Percentiles rank a stretch among this genome's conserved stretches.
Evolutionary conservation across 2,888 invertebrate species (phyloP).

Genomic region (Acrobasis suavella): DNA sequence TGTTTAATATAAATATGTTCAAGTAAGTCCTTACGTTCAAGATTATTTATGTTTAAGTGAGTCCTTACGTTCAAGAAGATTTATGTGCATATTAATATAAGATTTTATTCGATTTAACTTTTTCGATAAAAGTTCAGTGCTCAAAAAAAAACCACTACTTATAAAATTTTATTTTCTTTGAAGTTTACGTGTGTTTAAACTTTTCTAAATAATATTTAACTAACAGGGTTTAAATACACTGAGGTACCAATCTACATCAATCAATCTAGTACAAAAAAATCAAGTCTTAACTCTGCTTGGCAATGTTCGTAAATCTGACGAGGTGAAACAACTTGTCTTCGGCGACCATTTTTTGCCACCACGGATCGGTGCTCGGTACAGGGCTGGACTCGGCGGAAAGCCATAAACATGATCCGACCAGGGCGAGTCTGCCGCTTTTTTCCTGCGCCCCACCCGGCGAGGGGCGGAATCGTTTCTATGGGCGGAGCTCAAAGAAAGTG

Average conservation of each 20-base stretch:
- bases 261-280: constrained; percentile 36
- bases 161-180: too few relatives aligned
- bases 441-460: constrained; percentile 62
- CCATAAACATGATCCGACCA: constrained; percentile 80
- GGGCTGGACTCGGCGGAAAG: constrained; percentile 76
- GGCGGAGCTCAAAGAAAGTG: constrained; percentile 52
- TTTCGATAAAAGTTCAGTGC: too few relatives aligned
- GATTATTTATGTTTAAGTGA: too few relatives aligned
- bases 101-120: too few relatives aligned
- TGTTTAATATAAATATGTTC: too few relatives aligned
- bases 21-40: too few relatives aligned
- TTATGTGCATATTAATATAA: too few relatives aligned
- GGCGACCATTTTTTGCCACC: constrained; percentile 78
- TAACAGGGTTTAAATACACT: background rate
- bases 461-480: constrained; percentile 50
- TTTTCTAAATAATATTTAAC: background rate
- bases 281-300: constrained; percentile 54
- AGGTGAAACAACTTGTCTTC: constrained; percentile 79
- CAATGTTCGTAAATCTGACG: constrained; percentile 74
- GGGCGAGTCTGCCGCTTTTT: constrained; percentile 76
- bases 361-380: constrained; percentile 78
- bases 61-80: too few relatives aligned
- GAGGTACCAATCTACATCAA: constrained; percentile 16
- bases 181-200: too few relatives aligned
- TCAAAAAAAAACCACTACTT: too few relatives aligned